A percentile compares a stretch with the other conserved stretches of the same genome.
These are phyloP conservation scores for Anthoscopus minutus DNA, from an alignment of 2,113 vertebrate genomes.

Conservation along the genomic window DNA sequence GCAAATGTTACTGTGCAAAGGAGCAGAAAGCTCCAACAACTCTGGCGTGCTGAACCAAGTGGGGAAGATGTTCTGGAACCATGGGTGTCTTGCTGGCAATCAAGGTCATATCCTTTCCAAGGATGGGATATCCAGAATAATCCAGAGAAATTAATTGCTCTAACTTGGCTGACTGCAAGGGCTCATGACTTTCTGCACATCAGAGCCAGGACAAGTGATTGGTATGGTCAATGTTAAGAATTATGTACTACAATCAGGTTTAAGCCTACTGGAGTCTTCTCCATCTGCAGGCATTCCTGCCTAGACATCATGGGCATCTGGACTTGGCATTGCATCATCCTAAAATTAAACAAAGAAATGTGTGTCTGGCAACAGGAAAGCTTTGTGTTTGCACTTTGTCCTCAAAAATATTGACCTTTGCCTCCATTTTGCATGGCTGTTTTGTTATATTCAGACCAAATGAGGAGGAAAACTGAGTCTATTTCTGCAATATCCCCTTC, in stretches of 20 bases:
- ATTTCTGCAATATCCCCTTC: not conserved
- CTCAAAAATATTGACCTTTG: not conserved
- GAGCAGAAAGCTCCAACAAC: not conserved
- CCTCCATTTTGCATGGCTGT: not conserved
- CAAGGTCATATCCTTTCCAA: not conserved
- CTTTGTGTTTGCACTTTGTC: rapidly evolving
- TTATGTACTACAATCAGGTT: not conserved
- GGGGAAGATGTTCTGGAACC: not conserved
- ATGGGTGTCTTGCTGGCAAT: not conserved
- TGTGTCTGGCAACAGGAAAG: not conserved
- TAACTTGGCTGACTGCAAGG: not conserved
- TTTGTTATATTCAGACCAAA: not conserved
- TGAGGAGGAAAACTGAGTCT: not conserved
- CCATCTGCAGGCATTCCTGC: not conserved
- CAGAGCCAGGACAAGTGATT: not conserved
- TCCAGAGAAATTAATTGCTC: not conserved
- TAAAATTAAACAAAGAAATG: not conserved
- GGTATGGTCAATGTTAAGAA: not conserved
- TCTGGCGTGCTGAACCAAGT: rapidly evolving
- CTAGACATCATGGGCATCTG: not conserved
- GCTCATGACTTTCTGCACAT: not conserved
- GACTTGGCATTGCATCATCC: not conserved
- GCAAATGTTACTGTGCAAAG: not conserved
- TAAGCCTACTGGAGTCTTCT: not conserved
- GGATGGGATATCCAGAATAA: not conserved